Conservation (phyloP, 2,888 invertebrate genomes). For the Nomada lathburiana region DNA sequence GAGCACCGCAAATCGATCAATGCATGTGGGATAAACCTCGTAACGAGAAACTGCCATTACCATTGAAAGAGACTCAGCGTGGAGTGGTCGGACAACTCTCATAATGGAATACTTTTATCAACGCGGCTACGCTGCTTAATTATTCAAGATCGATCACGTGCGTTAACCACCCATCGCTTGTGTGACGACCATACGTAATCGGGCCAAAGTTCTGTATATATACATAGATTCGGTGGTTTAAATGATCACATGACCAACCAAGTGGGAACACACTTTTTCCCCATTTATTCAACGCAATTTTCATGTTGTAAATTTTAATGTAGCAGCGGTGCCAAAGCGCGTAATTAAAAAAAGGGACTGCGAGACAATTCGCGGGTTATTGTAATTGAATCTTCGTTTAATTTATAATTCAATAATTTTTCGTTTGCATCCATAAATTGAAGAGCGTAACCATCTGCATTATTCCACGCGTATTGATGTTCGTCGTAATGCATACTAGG, state of each 20-base stretch:
- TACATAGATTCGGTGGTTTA: constrained; percentile 42
- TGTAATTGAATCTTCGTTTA: not conserved
- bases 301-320: too few relatives aligned
- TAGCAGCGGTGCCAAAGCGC: too few relatives aligned
- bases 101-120: constrained; percentile 82
- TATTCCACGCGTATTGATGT: not conserved
- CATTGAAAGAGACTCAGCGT: constrained; percentile 66
- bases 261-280: not conserved
- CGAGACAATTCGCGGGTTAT: too few relatives aligned
- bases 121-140: constrained; percentile 75
- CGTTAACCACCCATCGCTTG: constrained; percentile 72
- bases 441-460: not conserved
- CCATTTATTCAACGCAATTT: constrained; percentile 12
- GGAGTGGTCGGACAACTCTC: constrained; percentile 74
- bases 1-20: constrained; percentile 54
- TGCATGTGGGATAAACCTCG: constrained; percentile 67
- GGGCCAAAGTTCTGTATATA: constrained; percentile 53
- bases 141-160: constrained; percentile 78
- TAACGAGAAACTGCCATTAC: constrained; percentile 78
- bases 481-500: not conserved
- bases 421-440: not conserved
- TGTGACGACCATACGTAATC: constrained; percentile 48
- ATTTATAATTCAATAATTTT: not conserved
- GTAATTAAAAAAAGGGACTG: too few relatives aligned
- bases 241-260: constrained; percentile 10